These are phyloP conservation scores for Propithecus deckenii DNA, from an alignment of 2,797 vertebrate species.

Conservation along the genomic window DNA sequence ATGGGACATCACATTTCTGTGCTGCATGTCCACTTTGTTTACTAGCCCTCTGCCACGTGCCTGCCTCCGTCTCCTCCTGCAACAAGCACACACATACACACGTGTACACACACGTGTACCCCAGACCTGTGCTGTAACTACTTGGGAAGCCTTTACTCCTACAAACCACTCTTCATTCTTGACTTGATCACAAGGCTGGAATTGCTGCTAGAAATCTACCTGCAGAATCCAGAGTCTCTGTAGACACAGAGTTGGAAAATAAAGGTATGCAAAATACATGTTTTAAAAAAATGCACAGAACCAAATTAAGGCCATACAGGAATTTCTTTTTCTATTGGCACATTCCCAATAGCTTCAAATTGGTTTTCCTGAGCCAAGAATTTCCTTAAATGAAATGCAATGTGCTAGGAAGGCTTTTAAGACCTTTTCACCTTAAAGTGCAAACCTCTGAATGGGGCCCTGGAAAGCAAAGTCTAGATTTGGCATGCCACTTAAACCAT, in stretches of 20 bases:
- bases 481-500: slow-evolving; percentile 62
- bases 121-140: background rate
- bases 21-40: background rate
- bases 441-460: slow-evolving; percentile 53
- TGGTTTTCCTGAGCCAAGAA: slow-evolving; percentile 66
- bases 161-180: background rate
- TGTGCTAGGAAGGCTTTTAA: slow-evolving; percentile 59
- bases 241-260: background rate
- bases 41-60: rapidly evolving
- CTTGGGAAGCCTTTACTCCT: background rate
- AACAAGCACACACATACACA: background rate
- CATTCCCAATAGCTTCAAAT: slow-evolving; percentile 59
- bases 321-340: slow-evolving; percentile 34
- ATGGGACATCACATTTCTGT: background rate
- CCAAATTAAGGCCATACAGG: slow-evolving; percentile 27
- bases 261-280: background rate
- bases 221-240: background rate
- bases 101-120: rapidly evolving
- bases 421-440: slow-evolving; percentile 69
- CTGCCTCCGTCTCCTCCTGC: background rate
- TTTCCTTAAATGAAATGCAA: slow-evolving; percentile 63
- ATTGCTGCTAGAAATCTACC: background rate
- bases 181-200: background rate
- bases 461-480: slow-evolving; percentile 64
- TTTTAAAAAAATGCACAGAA: background rate